A percentile compares a stretch with the other conserved stretches of the same genome.
phyloP scores from a whole-genome alignment of 1,140 invertebrate species.

The Drosophila kikkawai region DNA sequence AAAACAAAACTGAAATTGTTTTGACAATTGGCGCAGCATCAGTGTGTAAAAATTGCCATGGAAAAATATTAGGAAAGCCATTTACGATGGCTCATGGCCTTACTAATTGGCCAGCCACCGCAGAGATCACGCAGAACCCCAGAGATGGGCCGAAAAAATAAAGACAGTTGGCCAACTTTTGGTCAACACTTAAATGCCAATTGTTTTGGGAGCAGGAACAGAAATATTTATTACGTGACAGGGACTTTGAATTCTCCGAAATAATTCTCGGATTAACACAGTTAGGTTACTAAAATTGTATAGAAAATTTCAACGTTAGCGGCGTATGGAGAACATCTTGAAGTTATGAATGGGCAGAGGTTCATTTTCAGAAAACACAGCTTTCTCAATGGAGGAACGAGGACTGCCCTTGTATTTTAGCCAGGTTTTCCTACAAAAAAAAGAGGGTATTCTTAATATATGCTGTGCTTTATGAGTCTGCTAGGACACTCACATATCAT shows the following conservation, averaged over 20 bases:
- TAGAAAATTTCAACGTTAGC: conserved; percentile 5
- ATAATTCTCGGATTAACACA: not conserved
- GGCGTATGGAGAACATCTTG: conserved; percentile 45
- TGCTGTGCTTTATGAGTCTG: no score
- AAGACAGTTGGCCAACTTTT: conserved; percentile 47
- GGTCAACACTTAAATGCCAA: conserved; percentile 26
- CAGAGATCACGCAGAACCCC: not conserved
- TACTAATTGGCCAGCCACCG: conserved; percentile 54
- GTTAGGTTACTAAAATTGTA: not conserved
- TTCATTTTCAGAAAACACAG: conserved; percentile 57
- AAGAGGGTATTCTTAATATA: no score
- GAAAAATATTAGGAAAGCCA: conserved; percentile 34
- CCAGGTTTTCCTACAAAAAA: conserved; percentile 51
- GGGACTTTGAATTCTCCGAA: not conserved
- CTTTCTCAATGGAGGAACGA: conserved; percentile 53
- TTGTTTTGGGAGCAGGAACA: conserved; percentile 22
- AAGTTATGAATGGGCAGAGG: conserved; percentile 39
- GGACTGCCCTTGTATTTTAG: conserved; percentile 67
- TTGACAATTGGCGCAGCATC: conserved; percentile 63
- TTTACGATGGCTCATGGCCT: conserved; percentile 21
- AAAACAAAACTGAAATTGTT: conserved; percentile 73
- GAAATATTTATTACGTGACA: conserved; percentile 33
- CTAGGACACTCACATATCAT: conserved; percentile 47
- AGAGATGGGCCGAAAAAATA: not conserved
- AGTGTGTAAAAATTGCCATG: conserved; percentile 37